Conservation (phyloP, 2,113 vertebrate genomes). For the Sakesphorus luctuosus region DNA sequence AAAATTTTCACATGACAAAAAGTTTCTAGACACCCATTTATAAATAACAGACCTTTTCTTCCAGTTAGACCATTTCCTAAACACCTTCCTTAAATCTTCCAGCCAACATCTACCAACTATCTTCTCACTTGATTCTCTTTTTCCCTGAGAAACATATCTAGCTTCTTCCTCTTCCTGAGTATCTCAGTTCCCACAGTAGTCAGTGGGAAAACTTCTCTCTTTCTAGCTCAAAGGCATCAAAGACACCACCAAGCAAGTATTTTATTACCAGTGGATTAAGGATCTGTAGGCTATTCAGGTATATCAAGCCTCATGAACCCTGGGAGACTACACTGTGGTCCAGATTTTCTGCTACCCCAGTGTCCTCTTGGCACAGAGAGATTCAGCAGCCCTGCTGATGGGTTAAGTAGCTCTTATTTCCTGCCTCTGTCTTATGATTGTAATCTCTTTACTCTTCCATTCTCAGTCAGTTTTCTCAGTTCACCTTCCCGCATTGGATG, state of each 20-base stretch:
- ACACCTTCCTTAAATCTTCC: neutral
- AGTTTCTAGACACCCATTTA: neutral
- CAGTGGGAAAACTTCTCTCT: neutral
- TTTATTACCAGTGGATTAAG: neutral
- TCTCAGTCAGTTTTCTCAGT: neutral
- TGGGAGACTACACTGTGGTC: neutral
- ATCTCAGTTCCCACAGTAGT: neutral
- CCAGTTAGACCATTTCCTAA: neutral
- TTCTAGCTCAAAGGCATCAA: neutral
- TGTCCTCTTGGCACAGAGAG: neutral
- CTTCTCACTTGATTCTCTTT: neutral
- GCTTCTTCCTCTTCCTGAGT: neutral
- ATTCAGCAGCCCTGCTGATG: neutral
- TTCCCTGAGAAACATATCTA: neutral
- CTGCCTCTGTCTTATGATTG: rapidly evolving
- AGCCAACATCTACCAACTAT: neutral
- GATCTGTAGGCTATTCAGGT: neutral
- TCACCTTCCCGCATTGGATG: rapidly evolving
- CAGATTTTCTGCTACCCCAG: rapidly evolving
- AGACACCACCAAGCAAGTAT: neutral
- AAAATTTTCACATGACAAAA: neutral
- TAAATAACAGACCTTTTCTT: neutral
- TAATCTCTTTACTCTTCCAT: neutral
- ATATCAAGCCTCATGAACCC: neutral
- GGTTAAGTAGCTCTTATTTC: neutral